Evolutionary conservation across 1,140 invertebrate genomes (phyloP), one percentile per base, ranked within the genome.

Genomic region (Drosophila arizonae): DNA sequence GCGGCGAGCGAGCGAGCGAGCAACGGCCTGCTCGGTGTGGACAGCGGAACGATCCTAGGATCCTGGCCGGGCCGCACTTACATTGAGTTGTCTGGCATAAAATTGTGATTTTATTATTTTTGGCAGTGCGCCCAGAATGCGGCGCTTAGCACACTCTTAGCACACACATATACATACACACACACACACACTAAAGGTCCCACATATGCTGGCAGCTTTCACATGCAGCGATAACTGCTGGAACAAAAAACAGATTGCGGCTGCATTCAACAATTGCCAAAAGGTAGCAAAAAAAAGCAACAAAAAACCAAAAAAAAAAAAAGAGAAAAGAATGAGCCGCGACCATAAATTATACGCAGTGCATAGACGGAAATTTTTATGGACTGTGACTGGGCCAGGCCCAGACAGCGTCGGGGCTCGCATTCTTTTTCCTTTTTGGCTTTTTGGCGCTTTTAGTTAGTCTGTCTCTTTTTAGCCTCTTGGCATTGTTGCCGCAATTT

Each of bases 61-160:
- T 46, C 39, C 52, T 63, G 57, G 30, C 55, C 26, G n/a, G 52
- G 71, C 45, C 45, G 36, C 70, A 72, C 70, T 81, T 67, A 81
- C 66, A 77, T 81, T 80, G 63, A 72, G 76, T 82, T 78, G 80
- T 76, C 79, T 82, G 79, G 62, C 65, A 84, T 80, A 76, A 81
- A 86, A 88, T 82, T 85, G 68, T 84, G 86, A 90, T 86, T 86
- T 81, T 86, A 86, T 90, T 86, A 86, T 90, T 82, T 86, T 81
- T 90, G 87, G 86, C 81, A 76, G 60, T 51, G 58, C 69, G 86
- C 86, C 86, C 61, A 63, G 48, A 51, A 63, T 63, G 61, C 64
- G 72, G 45, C 33, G 48, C 46, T 52, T 63, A 52, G 50, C 48
- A 58, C 56, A 62, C 68, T 51, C 24, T 50, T 46, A 73, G 33